These are phyloP conservation scores for Hybognathus amarus DNA, from an alignment of 2,797 vertebrate genomes.

Conservation along the genomic window DNA sequence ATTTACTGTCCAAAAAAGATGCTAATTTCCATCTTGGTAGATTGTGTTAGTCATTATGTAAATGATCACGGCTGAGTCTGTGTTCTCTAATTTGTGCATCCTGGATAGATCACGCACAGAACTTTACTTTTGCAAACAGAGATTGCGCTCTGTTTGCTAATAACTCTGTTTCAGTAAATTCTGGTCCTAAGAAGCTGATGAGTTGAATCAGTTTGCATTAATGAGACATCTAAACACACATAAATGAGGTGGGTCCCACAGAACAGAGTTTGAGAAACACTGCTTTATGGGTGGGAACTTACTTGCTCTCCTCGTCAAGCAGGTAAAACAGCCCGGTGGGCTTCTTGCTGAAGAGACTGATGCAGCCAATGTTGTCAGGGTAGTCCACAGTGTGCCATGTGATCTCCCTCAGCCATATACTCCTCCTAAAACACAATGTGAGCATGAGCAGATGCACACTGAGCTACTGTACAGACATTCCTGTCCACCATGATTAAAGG, in stretches of 20 bases:
- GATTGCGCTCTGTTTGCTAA: too few relatives aligned
- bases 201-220: neutral
- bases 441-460: neutral
- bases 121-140: too few relatives aligned
- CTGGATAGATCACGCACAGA: too few relatives aligned
- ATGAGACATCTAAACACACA: neutral
- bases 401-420: conserved; percentile 90
- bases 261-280: neutral
- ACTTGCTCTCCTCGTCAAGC: conserved; percentile 93
- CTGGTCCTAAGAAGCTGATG: neutral
- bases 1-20: too few relatives aligned
- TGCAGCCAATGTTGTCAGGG: conserved; percentile 88
- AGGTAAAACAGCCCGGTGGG: conserved; percentile 89
- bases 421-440: conserved; percentile 81
- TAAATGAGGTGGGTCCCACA: neutral
- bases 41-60: too few relatives aligned
- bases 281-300: conserved; percentile 50
- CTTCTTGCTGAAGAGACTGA: conserved; percentile 89
- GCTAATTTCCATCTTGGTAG: too few relatives aligned
- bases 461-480: neutral
- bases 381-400: conserved; percentile 89
- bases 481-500: neutral
- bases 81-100: too few relatives aligned
- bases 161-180: too few relatives aligned
- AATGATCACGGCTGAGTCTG: too few relatives aligned